Percentiles rank a stretch among this genome's conserved stretches.
Conservation (phyloP, 2,113 vertebrate genomes). For the Proterorhinus semilunaris region DNA sequence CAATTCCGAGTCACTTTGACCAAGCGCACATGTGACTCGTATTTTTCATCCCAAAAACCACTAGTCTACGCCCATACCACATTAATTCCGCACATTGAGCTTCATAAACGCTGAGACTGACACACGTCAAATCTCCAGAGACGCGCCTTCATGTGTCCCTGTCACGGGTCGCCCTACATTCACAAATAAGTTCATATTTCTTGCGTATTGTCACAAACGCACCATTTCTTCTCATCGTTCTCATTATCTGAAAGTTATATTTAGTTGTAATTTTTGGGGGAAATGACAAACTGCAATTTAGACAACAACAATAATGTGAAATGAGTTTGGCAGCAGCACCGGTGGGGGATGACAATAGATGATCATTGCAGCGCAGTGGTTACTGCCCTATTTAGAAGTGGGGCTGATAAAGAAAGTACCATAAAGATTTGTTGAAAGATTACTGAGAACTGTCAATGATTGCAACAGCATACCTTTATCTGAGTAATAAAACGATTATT, state of each 20-base stretch:
- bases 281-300: not conserved
- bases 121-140: not conserved
- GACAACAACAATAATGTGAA: not conserved
- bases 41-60: not conserved
- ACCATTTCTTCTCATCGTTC: not conserved
- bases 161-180: not conserved
- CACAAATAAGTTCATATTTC: not conserved
- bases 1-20: not conserved
- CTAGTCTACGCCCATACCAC: conserved; percentile 35
- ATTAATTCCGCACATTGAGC: conserved; percentile 5
- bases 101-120: conserved; percentile 6
- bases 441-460: not conserved
- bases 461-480: not conserved
- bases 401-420: not conserved
- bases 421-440: not conserved
- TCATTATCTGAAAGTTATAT: not conserved
- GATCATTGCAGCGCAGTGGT: not conserved
- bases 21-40: not conserved
- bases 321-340: not conserved
- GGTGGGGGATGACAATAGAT: conserved; percentile 1
- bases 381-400: not conserved
- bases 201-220: not conserved
- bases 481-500: not conserved
- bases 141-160: not conserved
- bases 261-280: not conserved